Conservation (phyloP, 2,888 invertebrate species). For the Hyles lineata region DNA sequence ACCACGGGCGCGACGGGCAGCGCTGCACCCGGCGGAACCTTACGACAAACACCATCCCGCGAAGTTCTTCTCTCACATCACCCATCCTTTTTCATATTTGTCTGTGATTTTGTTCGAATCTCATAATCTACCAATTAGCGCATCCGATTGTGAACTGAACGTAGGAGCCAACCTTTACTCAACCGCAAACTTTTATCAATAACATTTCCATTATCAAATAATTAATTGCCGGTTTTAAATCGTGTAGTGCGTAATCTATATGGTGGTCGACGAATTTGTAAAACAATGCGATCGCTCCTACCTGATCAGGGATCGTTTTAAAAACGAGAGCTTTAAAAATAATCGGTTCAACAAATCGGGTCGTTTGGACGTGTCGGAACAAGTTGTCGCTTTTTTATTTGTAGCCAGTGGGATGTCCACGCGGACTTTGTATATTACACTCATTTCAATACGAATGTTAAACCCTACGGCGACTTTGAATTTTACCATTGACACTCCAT, state of each 20-base stretch:
- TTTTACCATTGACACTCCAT: constrained; percentile 71
- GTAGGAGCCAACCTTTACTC: not conserved
- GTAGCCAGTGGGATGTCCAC: constrained; percentile 72
- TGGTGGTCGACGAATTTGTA: constrained; percentile 70
- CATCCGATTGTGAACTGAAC: not conserved
- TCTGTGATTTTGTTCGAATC: constrained; percentile 17
- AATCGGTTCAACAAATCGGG: constrained; percentile 77
- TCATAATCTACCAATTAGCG: not conserved
- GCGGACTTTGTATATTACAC: constrained; percentile 77
- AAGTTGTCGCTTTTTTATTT: constrained; percentile 73
- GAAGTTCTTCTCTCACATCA: not conserved
- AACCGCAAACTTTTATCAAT: not conserved
- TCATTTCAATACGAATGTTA: constrained; percentile 73
- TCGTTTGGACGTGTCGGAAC: constrained; percentile 79
- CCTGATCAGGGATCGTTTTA: constrained; percentile 55
- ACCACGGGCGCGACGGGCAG: not conserved
- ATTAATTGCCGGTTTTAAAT: not conserved
- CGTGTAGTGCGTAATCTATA: constrained; percentile 42
- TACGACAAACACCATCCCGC: not conserved
- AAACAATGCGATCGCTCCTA: constrained; percentile 67
- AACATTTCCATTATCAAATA: not conserved
- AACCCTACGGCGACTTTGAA: constrained; percentile 58
- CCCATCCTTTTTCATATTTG: constrained; percentile 16
- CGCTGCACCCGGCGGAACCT: not conserved
- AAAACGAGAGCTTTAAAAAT: constrained; percentile 57